Conservation (phyloP, 2,888 invertebrate species). For the Hydraecia micacea region DNA sequence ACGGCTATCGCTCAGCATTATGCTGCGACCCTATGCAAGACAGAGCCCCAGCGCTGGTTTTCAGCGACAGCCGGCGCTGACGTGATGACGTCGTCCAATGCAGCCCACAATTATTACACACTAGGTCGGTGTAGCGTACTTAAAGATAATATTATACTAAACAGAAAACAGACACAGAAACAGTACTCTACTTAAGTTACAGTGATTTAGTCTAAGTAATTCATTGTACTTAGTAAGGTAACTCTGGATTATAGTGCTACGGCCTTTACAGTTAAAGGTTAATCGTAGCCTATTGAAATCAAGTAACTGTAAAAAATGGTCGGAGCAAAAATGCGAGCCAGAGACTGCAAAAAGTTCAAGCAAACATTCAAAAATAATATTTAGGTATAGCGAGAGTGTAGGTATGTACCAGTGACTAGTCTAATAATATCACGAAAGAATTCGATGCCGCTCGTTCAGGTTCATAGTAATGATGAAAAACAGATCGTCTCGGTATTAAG, state of each 20-base stretch:
- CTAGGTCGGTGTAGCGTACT: too few relatives aligned
- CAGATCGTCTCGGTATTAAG: conserved; percentile 79
- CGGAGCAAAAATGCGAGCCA: conserved; percentile 10
- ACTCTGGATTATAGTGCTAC: conserved; percentile 47
- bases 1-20: too few relatives aligned
- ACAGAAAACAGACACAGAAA: too few relatives aligned
- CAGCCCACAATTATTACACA: too few relatives aligned
- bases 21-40: too few relatives aligned
- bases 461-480: conserved; percentile 75
- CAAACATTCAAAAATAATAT: conserved; percentile 59
- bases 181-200: conserved; percentile 30
- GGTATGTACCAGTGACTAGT: conserved; percentile 34
- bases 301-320: conserved; percentile 34
- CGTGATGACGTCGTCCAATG: too few relatives aligned
- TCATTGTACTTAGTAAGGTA: conserved; percentile 45
- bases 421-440: conserved; percentile 76
- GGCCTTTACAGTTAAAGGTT: conserved; percentile 51
- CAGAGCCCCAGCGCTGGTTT: too few relatives aligned
- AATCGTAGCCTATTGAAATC: conserved; percentile 47
- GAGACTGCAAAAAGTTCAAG: conserved; percentile 40
- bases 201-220: conserved; percentile 38
- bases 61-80: too few relatives aligned
- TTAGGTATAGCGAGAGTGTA: conserved; percentile 39
- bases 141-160: too few relatives aligned
- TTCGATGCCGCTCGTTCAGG: conserved; percentile 66